Conservation (phyloP, 2,888 invertebrate genomes). For the Malthinus flaveolus region DNA sequence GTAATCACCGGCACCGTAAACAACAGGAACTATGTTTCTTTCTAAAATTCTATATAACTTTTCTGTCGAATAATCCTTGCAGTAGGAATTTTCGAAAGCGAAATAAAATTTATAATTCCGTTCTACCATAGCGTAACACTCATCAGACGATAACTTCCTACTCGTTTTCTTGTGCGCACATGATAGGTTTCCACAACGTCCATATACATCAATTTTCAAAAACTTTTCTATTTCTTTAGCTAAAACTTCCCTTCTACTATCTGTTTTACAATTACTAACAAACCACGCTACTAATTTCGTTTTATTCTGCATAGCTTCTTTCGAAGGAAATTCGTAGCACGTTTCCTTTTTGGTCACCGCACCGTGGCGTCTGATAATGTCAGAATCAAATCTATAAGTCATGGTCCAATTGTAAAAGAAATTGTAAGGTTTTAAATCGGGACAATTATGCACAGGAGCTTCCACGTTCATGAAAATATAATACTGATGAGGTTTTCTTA, state of each 20-base stretch:
- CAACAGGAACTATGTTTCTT: conserved; percentile 66
- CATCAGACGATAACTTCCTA: conserved; percentile 53
- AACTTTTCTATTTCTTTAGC: conserved; percentile 58
- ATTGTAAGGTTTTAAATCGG: conserved; percentile 36
- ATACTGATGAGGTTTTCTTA: conserved; percentile 52
- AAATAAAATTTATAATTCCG: conserved; percentile 71
- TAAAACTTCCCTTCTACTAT: conserved; percentile 54
- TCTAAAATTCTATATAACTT: conserved; percentile 61
- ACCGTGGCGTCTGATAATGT: conserved; percentile 52
- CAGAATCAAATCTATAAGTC: conserved; percentile 57
- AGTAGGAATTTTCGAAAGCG: conserved; percentile 73
- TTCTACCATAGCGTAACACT: conserved; percentile 57
- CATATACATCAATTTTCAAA: conserved; percentile 65
- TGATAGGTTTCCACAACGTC: conserved; percentile 59
- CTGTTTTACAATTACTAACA: conserved; percentile 58
- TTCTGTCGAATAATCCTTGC: conserved; percentile 67
- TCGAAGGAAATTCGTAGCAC: conserved; percentile 28
- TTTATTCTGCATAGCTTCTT: conserved; percentile 40
- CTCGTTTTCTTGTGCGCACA: conserved; percentile 36
- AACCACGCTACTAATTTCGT: conserved; percentile 60
- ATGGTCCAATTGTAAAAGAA: conserved; percentile 62
- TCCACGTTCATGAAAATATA: conserved; percentile 60
- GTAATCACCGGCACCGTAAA: conserved; percentile 68
- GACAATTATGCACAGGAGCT: conserved; percentile 46
- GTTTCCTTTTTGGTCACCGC: conserved; percentile 27